These are phyloP conservation scores for Dryomyza anilis DNA, from an alignment of 2,888 invertebrate species.

Conservation along the genomic window DNA sequence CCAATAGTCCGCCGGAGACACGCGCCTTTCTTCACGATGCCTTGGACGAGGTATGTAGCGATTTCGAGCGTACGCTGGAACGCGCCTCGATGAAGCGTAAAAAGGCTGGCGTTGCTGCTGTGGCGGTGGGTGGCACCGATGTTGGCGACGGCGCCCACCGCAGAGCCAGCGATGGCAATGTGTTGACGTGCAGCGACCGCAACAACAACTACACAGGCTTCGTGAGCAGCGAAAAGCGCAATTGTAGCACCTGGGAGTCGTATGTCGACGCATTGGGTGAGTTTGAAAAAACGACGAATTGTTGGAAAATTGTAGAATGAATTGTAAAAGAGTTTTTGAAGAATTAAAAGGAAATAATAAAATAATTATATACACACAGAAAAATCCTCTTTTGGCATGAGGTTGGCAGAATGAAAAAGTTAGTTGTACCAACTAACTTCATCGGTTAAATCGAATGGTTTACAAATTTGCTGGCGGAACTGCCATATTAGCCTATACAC, in stretches of 20 bases:
- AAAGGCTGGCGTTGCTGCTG: conserved; percentile 40
- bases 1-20: conserved; percentile 57
- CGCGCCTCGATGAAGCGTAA: conserved; percentile 62
- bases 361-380: no score
- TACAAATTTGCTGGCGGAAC: no score
- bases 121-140: conserved; percentile 18
- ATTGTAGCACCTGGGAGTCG: conserved; percentile 45
- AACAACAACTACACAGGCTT: conserved; percentile 46
- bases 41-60: conserved; percentile 69
- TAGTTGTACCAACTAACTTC: no score
- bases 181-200: conserved; percentile 47
- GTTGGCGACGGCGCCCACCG: no score
- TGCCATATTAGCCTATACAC: no score
- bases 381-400: no score
- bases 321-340: no score
- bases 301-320: background rate
- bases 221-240: conserved; percentile 38
- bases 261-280: conserved; percentile 51
- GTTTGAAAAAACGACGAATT: conserved; percentile 28
- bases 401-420: no score
- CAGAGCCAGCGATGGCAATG: no score
- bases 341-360: no score
- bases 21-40: conserved; percentile 61
- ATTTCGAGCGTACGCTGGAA: conserved; percentile 73
- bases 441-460: no score